Evolutionary conservation across 2,797 vertebrate genomes (phyloP), one percentile per base, ranked within the genome.

Genomic region (Danio jaintianensis): DNA sequence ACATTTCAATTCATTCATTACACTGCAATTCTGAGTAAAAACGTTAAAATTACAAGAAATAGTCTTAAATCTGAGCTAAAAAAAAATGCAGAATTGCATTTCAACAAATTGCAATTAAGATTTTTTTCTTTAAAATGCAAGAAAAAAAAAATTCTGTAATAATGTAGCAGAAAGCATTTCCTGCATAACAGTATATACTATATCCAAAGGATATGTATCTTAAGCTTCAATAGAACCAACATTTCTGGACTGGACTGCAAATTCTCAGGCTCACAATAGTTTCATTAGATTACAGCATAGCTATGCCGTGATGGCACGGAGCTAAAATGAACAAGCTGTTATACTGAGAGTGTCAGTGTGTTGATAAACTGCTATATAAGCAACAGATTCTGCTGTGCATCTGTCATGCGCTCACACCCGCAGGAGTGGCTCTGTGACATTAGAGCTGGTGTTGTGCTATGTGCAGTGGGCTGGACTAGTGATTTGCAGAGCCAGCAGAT

Each of bases 331-430:
- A 48, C 6, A 16, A 69, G 76, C 75, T 0, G 53, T 10, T 38
- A 61, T 50, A 78, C 40, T 40, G 29, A 56, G 12, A 42, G 42
- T 48, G 75, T 78, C 75, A 48, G 64, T 38, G 40, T 79, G 66
- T 58, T 78, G 53, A 56, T 76, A 29, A 77, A 68, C 64, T 62
- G 45, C 66, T 50, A 50, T 52, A 61, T 20, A 61, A 59, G 40
- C 75, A 77, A 67, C 52, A 77, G 52, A 77, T 58, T 67, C 63
- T 76, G 63, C 18, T 66, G 13, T 75, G 48, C 61, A 68, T 78
- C 63, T 78, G 63, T 58, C 66, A 53, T 56, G 22, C 36, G 11
- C 22, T 78, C 48, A 78, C 63, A 58, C 53, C 75, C 29, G 40
- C 63, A 67, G 75, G 40, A 16, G 67, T 18, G 10, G 68, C 55